Evolutionary conservation across 2,113 vertebrate species (phyloP).

Genomic region (Chrysochloris asiatica): DNA sequence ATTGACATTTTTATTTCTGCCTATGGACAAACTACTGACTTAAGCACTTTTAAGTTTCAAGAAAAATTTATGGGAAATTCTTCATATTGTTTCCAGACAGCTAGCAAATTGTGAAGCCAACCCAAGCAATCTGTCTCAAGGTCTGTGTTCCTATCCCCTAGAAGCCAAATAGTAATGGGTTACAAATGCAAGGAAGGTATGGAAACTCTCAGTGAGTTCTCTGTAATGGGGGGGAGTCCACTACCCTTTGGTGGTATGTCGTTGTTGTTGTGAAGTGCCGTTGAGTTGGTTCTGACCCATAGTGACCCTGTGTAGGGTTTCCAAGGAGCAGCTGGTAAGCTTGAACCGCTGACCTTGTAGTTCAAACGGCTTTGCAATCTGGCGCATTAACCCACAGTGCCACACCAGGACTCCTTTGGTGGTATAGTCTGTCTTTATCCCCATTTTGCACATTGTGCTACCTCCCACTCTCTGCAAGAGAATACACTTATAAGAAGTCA

Average conservation of each 20-base stretch:
- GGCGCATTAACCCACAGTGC: too few relatives aligned
- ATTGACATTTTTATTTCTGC: background rate
- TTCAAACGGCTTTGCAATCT: too few relatives aligned
- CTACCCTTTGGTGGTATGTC: background rate
- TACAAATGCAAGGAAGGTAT: background rate
- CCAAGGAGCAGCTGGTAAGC: too few relatives aligned
- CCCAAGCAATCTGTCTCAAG: background rate
- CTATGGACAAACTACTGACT: background rate
- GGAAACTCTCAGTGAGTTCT: background rate
- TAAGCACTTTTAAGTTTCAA: constrained; percentile 2
- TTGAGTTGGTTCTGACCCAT: too few relatives aligned
- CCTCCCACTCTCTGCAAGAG: background rate
- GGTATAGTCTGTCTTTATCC: background rate
- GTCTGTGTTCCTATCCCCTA: background rate
- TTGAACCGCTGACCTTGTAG: too few relatives aligned
- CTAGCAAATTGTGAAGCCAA: background rate
- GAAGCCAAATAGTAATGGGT: background rate
- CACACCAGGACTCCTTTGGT: too few relatives aligned
- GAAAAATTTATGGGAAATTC: background rate
- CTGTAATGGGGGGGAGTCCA: background rate
- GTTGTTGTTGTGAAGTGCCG: too few relatives aligned
- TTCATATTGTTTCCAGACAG: background rate
- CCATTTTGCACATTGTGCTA: background rate
- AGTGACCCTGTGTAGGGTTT: too few relatives aligned
- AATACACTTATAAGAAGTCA: background rate